A percentile compares a stretch with the other conserved stretches of the same genome.
Conservation (phyloP, 2,797 vertebrate genomes). For the Chiropotes sagulatus region DNA sequence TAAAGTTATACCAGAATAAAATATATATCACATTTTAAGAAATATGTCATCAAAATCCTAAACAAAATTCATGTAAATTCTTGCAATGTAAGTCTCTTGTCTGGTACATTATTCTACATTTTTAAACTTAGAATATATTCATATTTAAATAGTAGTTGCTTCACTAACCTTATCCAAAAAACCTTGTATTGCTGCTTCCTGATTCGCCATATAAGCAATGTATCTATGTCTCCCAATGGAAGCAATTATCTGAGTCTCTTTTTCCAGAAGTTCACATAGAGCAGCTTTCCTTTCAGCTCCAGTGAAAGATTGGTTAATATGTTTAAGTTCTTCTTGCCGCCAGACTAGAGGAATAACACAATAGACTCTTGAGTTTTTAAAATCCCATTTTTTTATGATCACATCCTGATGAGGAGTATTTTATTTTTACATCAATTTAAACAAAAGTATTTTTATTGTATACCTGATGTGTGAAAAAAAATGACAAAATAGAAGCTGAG, state of each 20-base stretch:
- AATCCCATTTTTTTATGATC: conserved; percentile 36
- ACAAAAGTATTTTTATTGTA: conserved; percentile 8
- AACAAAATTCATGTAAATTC: conserved; percentile 47
- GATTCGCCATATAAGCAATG: conserved; percentile 79
- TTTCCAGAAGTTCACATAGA: conserved; percentile 90
- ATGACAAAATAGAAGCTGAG: background rate
- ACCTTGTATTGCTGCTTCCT: conserved; percentile 82
- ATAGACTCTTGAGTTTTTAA: conserved; percentile 46
- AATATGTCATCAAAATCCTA: background rate
- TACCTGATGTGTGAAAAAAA: background rate
- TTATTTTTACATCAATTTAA: conserved; percentile 40
- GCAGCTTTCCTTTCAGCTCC: conserved; percentile 93
- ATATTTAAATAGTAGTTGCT: conserved; percentile 59
- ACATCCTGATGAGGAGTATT: conserved; percentile 14
- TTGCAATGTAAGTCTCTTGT: conserved; percentile 39
- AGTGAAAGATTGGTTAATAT: conserved; percentile 84
- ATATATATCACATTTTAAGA: background rate
- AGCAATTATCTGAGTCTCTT: conserved; percentile 90
- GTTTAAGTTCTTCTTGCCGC: conserved; percentile 87
- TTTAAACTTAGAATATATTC: conserved; percentile 24
- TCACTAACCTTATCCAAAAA: conserved; percentile 92
- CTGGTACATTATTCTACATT: conserved; percentile 47
- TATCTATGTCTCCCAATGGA: conserved; percentile 88
- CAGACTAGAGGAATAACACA: conserved; percentile 87
- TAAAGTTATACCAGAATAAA: background rate